Evolutionary conservation across 2,888 invertebrate genomes (phyloP).

Genomic region (Euphydryas editha): DNA sequence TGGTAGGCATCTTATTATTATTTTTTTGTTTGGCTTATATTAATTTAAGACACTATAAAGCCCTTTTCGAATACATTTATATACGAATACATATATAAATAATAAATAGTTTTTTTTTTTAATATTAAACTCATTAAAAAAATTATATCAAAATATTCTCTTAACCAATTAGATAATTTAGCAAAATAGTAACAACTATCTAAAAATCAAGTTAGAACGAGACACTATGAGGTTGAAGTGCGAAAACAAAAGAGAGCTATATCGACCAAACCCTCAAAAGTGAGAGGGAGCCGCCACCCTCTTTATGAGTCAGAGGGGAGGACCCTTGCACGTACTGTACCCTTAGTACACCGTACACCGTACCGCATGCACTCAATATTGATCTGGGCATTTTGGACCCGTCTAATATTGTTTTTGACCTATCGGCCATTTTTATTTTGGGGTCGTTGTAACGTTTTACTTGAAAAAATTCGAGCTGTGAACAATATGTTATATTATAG

Average conservation of each 20-base stretch:
- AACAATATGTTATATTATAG: not conserved
- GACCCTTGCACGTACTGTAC: conserved; percentile 77
- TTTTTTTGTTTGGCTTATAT: too few species aligned
- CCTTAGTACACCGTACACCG: conserved; percentile 59
- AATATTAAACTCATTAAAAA: not conserved
- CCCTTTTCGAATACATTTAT: too few species aligned
- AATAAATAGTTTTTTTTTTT: too few species aligned
- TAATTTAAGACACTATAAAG: too few species aligned
- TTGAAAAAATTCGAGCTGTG: not conserved
- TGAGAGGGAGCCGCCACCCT: conserved; percentile 80
- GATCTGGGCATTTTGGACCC: conserved; percentile 57
- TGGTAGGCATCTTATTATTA: not conserved
- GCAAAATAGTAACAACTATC: conserved; percentile 35
- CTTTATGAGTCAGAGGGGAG: conserved; percentile 83
- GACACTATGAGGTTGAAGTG: conserved; percentile 55
- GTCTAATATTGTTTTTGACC: conserved; percentile 48
- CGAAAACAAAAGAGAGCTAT: conserved; percentile 81
- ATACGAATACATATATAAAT: too few species aligned
- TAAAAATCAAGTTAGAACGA: conserved; percentile 39
- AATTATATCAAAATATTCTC: not conserved
- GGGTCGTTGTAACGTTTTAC: conserved; percentile 6
- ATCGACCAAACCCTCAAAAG: conserved; percentile 82
- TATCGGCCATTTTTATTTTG: conserved; percentile 31
- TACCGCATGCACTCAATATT: conserved; percentile 69
- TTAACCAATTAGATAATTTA: conserved; percentile 11